Percentiles rank a stretch among this genome's conserved stretches.
phyloP scores from a whole-genome alignment of 2,797 vertebrate species.

The Anomalospiza imberbis region DNA sequence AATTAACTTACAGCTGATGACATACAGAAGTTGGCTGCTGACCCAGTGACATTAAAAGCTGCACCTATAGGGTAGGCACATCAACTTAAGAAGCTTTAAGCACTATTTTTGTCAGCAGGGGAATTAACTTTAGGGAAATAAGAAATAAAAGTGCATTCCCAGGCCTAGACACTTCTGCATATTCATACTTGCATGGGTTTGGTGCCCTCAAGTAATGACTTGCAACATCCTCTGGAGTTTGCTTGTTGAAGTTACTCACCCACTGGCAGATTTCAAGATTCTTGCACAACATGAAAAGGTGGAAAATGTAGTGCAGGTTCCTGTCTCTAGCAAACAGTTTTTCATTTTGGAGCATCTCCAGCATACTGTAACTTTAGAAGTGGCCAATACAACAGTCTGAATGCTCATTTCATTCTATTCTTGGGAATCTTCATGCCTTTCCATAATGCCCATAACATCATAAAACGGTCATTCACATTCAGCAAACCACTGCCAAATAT shows the following conservation, averaged over 20 bases:
- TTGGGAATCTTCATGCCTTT: neutral
- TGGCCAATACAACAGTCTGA: neutral
- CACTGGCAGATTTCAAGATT: neutral
- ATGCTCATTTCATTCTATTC: neutral
- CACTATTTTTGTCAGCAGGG: conserved; percentile 8
- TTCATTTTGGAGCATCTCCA: neutral
- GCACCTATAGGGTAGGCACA: neutral
- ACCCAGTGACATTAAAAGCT: conserved; percentile 3
- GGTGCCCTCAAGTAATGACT: neutral
- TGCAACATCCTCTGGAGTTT: conserved; percentile 20
- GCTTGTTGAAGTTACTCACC: neutral
- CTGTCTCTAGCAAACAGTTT: neutral
- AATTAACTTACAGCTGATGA: neutral
- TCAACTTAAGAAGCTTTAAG: conserved; percentile 10
- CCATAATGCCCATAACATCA: neutral
- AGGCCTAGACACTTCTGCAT: neutral
- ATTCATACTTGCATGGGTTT: neutral
- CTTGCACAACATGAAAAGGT: neutral
- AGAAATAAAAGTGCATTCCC: neutral
- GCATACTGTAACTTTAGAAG: neutral
- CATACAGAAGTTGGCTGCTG: neutral
- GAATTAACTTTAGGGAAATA: conserved; percentile 26
- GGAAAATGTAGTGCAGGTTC: neutral
- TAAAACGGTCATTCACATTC: fast-evolving
- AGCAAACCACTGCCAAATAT: neutral